phyloP scores from a whole-genome alignment of 2,113 vertebrate genomes.

The Brachyhypopomus gauderio region DNA sequence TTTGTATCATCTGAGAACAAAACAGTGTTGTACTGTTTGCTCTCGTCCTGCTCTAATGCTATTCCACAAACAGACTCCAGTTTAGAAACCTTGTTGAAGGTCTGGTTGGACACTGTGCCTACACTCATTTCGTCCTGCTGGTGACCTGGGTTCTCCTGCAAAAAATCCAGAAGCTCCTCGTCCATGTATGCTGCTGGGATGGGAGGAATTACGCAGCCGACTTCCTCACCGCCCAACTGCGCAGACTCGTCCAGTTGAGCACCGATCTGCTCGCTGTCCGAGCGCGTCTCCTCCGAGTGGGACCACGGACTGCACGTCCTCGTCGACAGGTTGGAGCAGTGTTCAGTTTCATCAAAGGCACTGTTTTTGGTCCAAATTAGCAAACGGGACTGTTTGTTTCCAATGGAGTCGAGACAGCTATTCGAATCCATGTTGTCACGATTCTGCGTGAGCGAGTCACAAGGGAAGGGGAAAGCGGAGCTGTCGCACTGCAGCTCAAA shows the following conservation, averaged over 20 bases:
- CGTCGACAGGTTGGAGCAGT: slow-evolving; percentile 99
- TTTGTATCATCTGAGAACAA: slow-evolving; percentile 80
- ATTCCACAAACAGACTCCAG: slow-evolving; percentile 98
- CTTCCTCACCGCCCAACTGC: slow-evolving; percentile 85
- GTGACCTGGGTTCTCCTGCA: slow-evolving; percentile 82
- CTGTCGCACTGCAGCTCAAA: slow-evolving; percentile 98
- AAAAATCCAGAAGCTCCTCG: slow-evolving; percentile 92
- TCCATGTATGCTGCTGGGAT: slow-evolving; percentile 89
- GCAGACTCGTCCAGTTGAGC: slow-evolving; percentile 86
- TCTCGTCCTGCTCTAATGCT: slow-evolving; percentile 87
- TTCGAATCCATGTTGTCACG: slow-evolving; percentile 88
- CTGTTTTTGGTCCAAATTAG: slow-evolving; percentile 99
- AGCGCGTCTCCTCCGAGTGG: slow-evolving; percentile 97
- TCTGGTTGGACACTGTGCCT: slow-evolving; percentile 80
- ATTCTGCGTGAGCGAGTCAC: slow-evolving; percentile 85
- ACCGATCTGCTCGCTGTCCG: slow-evolving; percentile 90
- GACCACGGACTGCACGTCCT: slow-evolving; percentile 99
- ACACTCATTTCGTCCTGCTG: slow-evolving; percentile 79
- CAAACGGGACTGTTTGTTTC: slow-evolving; percentile 98
- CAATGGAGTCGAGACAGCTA: slow-evolving; percentile 88
- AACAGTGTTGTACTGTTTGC: slow-evolving; percentile 82
- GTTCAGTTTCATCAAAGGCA: slow-evolving; percentile 99
- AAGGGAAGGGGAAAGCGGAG: slow-evolving; percentile 91
- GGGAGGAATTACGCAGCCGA: slow-evolving; percentile 86
- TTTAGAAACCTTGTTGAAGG: slow-evolving; percentile 92